These are phyloP conservation scores for Thamnaconus septentrionalis DNA, from an alignment of 2,113 vertebrate genomes.

Conservation along the genomic window DNA sequence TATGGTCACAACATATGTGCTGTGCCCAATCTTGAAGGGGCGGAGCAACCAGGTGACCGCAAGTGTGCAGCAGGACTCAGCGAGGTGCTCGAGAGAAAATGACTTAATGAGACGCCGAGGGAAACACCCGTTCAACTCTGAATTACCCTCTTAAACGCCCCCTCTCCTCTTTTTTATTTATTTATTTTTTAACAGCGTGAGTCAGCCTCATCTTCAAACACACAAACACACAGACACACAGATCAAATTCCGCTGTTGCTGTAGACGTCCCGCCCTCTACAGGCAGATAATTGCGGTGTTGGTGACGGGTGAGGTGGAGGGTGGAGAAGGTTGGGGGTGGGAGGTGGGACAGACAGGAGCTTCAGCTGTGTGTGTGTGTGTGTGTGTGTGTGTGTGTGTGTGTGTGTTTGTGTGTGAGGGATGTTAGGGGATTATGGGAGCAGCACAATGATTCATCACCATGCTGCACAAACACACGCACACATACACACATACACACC, in stretches of 20 bases:
- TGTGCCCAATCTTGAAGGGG: no score
- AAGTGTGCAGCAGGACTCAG: no score
- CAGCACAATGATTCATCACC: conserved; percentile 71
- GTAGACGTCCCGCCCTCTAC: conserved; percentile 67
- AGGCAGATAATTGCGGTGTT: conserved; percentile 73
- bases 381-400: no score
- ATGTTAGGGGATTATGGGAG: conserved; percentile 23
- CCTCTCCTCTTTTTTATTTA: not conserved
- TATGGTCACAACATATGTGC: no score
- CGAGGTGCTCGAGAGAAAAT: not conserved
- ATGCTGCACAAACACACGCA: conserved; percentile 26
- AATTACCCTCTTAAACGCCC: conserved; percentile 21
- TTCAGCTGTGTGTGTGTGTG: no score
- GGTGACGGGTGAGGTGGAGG: conserved; percentile 61
- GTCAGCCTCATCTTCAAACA: conserved; percentile 34
- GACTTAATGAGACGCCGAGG: conserved; percentile 11
- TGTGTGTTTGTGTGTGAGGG: not conserved
- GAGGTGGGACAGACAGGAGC: conserved; percentile 39
- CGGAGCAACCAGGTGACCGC: no score
- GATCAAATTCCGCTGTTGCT: conserved; percentile 57
- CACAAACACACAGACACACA: conserved; percentile 23
- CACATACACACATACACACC: conserved; percentile 19
- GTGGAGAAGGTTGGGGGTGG: conserved; percentile 12
- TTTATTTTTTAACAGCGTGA: conserved; percentile 2
- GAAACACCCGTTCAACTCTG: conserved; percentile 15